Percentiles rank a stretch among this genome's conserved stretches.
phyloP scores from a whole-genome alignment of 2,888 invertebrate species.

The Sphaeridia pumilis region DNA sequence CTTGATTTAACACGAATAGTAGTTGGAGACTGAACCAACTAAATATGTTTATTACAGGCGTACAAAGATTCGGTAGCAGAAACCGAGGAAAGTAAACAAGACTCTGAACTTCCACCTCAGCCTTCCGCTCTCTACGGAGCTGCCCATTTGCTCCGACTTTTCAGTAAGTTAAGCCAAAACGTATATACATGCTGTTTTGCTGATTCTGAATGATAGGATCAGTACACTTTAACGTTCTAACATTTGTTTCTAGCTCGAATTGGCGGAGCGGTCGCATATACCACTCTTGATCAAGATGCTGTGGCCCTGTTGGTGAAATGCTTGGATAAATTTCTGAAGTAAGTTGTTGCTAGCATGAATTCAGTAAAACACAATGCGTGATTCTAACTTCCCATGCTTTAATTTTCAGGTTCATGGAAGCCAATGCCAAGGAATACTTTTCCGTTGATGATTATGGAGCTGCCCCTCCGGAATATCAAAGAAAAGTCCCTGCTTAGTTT shows the following conservation, averaged over 20 bases:
- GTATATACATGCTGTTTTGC: constrained; percentile 1
- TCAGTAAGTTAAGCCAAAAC: constrained; percentile 45
- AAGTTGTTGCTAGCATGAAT: constrained; percentile 37
- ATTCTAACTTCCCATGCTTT: background rate
- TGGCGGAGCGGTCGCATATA: constrained; percentile 81
- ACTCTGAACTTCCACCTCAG: constrained; percentile 50
- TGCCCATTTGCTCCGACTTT: constrained; percentile 75
- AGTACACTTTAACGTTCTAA: constrained; percentile 23
- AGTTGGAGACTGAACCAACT: too few relatives aligned
- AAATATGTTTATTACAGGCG: background rate
- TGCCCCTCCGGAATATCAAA: constrained; percentile 77
- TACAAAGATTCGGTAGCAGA: constrained; percentile 39
- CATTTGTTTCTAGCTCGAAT: constrained; percentile 54
- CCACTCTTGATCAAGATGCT: constrained; percentile 76
- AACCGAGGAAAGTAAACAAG: constrained; percentile 41
- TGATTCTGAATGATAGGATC: too few relatives aligned
- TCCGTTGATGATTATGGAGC: constrained; percentile 73
- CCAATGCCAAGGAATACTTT: constrained; percentile 65
- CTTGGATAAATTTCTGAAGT: constrained; percentile 82
- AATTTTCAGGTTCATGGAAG: constrained; percentile 51
- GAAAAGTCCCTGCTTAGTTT: constrained; percentile 41
- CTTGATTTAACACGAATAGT: too few relatives aligned
- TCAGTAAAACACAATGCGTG: background rate
- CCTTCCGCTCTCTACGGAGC: constrained; percentile 81
- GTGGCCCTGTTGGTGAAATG: constrained; percentile 65